phyloP scores from a whole-genome alignment of 2,113 vertebrate species.

The Cisticola juncidis region DNA sequence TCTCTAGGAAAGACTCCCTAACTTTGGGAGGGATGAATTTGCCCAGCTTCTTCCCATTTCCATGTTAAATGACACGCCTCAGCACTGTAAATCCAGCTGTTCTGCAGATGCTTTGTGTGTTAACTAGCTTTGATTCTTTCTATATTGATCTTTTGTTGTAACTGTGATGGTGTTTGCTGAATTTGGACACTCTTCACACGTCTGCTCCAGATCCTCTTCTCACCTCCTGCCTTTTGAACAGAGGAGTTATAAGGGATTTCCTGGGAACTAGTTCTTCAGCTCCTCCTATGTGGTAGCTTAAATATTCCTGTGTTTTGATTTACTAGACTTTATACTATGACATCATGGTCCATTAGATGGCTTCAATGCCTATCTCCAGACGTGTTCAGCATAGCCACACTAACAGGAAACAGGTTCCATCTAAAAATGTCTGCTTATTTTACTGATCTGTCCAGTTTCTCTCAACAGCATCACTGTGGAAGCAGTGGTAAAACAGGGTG shows the following conservation, averaged over 20 bases:
- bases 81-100: not conserved
- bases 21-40: not conserved
- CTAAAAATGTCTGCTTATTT: not conserved
- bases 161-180: not conserved
- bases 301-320: not conserved
- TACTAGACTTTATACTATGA: not conserved
- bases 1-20: not conserved
- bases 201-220: not conserved
- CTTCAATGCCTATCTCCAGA: not conserved
- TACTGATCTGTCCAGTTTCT: not conserved
- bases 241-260: not conserved
- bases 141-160: not conserved
- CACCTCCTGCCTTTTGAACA: not conserved
- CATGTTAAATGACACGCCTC: not conserved
- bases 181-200: not conserved
- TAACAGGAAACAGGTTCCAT: not conserved
- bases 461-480: not conserved
- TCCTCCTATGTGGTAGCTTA: not conserved
- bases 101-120: not conserved
- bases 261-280: not conserved
- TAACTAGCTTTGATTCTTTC: not conserved
- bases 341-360: not conserved
- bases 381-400: rapidly evolving
- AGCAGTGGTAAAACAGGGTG: not conserved
- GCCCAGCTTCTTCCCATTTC: not conserved